Evolutionary conservation across 2,113 vertebrate genomes (phyloP).

Genomic region (Scortum barcoo): DNA sequence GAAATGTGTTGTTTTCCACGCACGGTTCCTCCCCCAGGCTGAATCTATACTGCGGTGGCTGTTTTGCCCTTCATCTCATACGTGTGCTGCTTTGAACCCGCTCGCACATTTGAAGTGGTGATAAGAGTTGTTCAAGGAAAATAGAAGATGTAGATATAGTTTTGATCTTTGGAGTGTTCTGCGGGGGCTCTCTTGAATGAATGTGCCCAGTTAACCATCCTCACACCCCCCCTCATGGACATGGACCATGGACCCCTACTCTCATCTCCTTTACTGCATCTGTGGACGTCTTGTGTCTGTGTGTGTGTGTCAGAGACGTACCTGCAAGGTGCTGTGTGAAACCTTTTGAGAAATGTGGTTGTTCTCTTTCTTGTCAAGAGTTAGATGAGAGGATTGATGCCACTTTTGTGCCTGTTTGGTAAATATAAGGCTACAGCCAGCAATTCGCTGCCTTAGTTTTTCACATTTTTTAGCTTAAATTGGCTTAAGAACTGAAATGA

Average conservation of each 20-base stretch:
- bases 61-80: not conserved
- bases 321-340: not conserved
- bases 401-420: no score
- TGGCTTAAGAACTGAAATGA: no score
- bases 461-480: no score
- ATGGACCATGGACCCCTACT: slow-evolving; percentile 1
- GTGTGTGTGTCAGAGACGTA: not conserved
- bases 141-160: slow-evolving; percentile 2
- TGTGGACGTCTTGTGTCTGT: not conserved
- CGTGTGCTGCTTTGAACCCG: not conserved
- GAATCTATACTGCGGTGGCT: not conserved
- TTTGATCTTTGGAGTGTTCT: not conserved
- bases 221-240: not conserved
- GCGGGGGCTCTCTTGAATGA: not conserved
- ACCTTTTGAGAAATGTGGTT: not conserved
- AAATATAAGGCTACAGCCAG: no score
- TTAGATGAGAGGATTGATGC: not conserved
- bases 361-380: not conserved
- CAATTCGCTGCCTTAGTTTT: no score
- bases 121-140: not conserved
- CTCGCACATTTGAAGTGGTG: not conserved
- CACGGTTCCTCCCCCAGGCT: not conserved
- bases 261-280: not conserved
- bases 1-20: slow-evolving; percentile 16
- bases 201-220: slow-evolving; percentile 6